Conservation (phyloP, 1,140 invertebrate genomes). For the Sipha flava region DNA sequence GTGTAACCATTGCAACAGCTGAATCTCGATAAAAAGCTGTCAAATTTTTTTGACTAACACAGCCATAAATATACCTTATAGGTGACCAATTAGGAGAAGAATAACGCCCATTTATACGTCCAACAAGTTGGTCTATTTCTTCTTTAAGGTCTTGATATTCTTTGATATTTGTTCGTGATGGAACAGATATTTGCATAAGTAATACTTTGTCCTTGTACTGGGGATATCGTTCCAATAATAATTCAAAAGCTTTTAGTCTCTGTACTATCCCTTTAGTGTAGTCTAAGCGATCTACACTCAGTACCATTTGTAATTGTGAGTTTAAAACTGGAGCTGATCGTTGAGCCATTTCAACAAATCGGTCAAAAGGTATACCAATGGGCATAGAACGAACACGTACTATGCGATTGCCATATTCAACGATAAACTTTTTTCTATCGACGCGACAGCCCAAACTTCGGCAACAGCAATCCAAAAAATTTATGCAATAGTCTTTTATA, state of each 20-base stretch:
- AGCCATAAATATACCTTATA: slow-evolving; percentile 87
- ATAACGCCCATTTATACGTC: slow-evolving; percentile 75
- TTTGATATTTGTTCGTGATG: slow-evolving; percentile 79
- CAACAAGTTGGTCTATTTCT: slow-evolving; percentile 81
- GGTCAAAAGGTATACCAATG: slow-evolving; percentile 78
- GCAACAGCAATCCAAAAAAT: slow-evolving; percentile 85
- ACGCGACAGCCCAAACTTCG: slow-evolving; percentile 75
- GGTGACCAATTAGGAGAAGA: slow-evolving; percentile 84
- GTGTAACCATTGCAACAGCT: slow-evolving; percentile 75
- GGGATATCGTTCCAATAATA: slow-evolving; percentile 72
- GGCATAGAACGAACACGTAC: slow-evolving; percentile 71
- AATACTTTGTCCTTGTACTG: slow-evolving; percentile 77
- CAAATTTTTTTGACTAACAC: slow-evolving; percentile 73
- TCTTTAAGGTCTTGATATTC: slow-evolving; percentile 86
- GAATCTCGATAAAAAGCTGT: slow-evolving; percentile 77
- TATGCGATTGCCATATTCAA: slow-evolving; percentile 71
- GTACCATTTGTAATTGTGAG: slow-evolving; percentile 56
- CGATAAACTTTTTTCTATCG: slow-evolving; percentile 75
- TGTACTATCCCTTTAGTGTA: slow-evolving; percentile 66
- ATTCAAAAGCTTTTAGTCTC: slow-evolving; percentile 72
- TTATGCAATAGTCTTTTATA: slow-evolving; percentile 80
- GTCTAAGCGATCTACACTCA: slow-evolving; percentile 80
- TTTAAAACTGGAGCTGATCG: slow-evolving; percentile 60
- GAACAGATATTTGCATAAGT: slow-evolving; percentile 75
- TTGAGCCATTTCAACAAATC: slow-evolving; percentile 72